Evolutionary conservation across 2,113 vertebrate species (phyloP).

Genomic region (Ctenodactylus gundi): DNA sequence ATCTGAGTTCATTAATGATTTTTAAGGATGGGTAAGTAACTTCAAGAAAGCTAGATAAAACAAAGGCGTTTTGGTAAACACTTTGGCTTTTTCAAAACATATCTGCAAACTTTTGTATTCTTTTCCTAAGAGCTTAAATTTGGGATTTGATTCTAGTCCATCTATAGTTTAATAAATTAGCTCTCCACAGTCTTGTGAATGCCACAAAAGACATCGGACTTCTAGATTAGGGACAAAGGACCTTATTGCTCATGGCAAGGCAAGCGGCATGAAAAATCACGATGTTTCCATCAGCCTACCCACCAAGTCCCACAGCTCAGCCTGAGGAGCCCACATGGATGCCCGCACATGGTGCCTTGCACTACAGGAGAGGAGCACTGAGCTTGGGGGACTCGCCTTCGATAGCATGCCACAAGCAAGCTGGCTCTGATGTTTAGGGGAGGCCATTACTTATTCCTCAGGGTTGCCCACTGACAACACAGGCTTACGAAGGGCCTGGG

Average conservation of each 20-base stretch:
- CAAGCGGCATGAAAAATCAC: no score
- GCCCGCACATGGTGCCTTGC: background rate
- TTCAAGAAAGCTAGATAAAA: background rate
- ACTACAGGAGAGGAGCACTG: background rate
- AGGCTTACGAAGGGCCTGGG: background rate
- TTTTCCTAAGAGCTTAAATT: background rate
- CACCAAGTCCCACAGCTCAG: background rate
- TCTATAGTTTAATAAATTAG: background rate
- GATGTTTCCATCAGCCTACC: background rate
- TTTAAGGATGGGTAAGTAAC: slow-evolving; percentile 17
- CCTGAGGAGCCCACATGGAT: background rate
- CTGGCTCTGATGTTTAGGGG: background rate
- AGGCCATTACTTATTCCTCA: background rate
- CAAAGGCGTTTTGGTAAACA: background rate
- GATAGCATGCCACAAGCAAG: background rate
- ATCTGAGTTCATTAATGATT: background rate
- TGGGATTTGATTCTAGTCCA: background rate
- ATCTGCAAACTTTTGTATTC: background rate
- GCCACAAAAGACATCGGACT: background rate
- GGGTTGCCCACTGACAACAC: background rate
- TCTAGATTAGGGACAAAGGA: background rate
- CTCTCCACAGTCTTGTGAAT: background rate
- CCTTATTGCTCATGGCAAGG: background rate
- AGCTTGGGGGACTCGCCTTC: background rate
- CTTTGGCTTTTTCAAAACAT: background rate